Conservation (phyloP, 1,140 invertebrate genomes). For the Oryzaephilus surinamensis region DNA sequence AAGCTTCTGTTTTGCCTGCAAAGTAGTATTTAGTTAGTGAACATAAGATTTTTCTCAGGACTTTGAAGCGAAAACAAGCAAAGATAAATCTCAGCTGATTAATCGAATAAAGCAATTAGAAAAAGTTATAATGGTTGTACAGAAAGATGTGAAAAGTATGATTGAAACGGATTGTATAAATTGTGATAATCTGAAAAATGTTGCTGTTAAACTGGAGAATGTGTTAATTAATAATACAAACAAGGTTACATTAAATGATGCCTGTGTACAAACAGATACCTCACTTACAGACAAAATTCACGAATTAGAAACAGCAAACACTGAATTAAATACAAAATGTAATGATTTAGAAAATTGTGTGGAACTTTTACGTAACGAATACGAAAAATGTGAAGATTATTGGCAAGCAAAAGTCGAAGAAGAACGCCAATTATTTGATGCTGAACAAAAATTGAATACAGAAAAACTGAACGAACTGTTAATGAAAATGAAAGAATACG, state of each 20-base stretch:
- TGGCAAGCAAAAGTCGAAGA: slow-evolving; percentile 69
- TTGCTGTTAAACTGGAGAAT: slow-evolving; percentile 16
- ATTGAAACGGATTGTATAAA: slow-evolving; percentile 17
- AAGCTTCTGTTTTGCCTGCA: slow-evolving; percentile 19
- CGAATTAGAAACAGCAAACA: slow-evolving; percentile 36
- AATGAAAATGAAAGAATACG: slow-evolving; percentile 66
- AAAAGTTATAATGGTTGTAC: slow-evolving; percentile 17
- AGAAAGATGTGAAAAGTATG: slow-evolving; percentile 16
- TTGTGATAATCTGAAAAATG: slow-evolving; percentile 15
- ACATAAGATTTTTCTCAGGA: background rate
- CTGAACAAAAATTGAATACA: slow-evolving; percentile 65
- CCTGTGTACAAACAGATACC: slow-evolving; percentile 17
- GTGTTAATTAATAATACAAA: slow-evolving; percentile 6
- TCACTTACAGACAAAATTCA: slow-evolving; percentile 14
- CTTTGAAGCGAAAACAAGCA: too few relatives aligned
- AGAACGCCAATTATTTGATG: slow-evolving; percentile 61
- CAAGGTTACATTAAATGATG: slow-evolving; percentile 8
- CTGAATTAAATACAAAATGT: slow-evolving; percentile 43
- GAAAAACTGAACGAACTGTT: slow-evolving; percentile 65
- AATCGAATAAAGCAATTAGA: slow-evolving; percentile 19
- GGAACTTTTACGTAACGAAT: slow-evolving; percentile 61
- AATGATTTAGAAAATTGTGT: slow-evolving; percentile 59
- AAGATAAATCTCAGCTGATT: too few relatives aligned
- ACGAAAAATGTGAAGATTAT: slow-evolving; percentile 77
- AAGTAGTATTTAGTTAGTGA: slow-evolving; percentile 3